Percentiles rank a stretch among this genome's conserved stretches.
phyloP scores from a whole-genome alignment of 2,888 invertebrate genomes.

The Drosophila lutescens region DNA sequence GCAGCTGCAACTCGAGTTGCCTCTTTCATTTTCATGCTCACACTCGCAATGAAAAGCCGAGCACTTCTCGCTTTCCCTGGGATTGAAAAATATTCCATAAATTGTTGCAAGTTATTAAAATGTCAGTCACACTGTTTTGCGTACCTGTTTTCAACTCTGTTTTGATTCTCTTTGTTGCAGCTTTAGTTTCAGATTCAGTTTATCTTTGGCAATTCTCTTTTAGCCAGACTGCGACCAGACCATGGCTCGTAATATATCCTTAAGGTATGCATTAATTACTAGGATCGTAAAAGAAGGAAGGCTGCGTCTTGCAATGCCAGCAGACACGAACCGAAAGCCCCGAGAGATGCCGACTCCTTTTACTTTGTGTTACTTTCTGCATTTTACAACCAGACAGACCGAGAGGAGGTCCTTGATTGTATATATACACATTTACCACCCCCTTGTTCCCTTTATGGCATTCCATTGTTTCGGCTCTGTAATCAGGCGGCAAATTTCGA shows the following conservation, averaged over 20 bases:
- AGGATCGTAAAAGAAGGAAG: conserved; percentile 66
- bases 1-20: conserved; percentile 29
- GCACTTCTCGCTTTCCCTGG: conserved; percentile 10
- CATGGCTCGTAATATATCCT: conserved; percentile 61
- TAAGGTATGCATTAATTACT: conserved; percentile 78
- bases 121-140: conserved; percentile 37
- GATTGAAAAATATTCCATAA: conserved; percentile 28
- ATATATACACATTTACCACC: neutral
- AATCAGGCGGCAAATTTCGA: conserved; percentile 60
- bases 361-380: conserved; percentile 76
- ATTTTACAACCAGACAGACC: conserved; percentile 58
- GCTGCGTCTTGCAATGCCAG: conserved; percentile 16
- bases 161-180: conserved; percentile 44
- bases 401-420: conserved; percentile 3
- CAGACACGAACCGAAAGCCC: conserved; percentile 21
- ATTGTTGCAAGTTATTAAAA: conserved; percentile 48
- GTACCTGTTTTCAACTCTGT: conserved; percentile 1
- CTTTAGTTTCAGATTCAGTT: conserved; percentile 5
- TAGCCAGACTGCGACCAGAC: conserved; percentile 38
- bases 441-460: conserved; percentile 18
- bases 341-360: conserved; percentile 37
- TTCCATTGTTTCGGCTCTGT: conserved; percentile 33
- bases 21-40: conserved; percentile 18
- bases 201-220: conserved; percentile 17
- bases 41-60: conserved; percentile 34